These are phyloP conservation scores for Hippocampus mohnikei DNA, from an alignment of 2,113 vertebrate genomes.

Conservation along the genomic window DNA sequence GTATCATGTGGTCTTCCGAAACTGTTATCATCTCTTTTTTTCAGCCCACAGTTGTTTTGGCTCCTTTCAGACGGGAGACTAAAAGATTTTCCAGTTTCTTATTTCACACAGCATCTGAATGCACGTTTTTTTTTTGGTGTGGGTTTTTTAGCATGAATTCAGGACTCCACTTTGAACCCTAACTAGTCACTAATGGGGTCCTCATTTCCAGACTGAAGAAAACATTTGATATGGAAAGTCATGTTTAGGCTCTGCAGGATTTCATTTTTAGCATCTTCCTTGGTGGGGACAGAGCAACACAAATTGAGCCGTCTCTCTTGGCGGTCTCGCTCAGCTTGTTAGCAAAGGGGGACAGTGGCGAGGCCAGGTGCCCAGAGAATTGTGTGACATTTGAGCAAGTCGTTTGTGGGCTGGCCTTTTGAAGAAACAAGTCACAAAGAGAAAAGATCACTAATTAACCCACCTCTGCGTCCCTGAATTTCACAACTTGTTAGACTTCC, in stretches of 20 bases:
- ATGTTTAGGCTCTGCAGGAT: constrained; percentile 31
- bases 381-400: constrained; percentile 66
- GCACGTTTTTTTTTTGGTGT: constrained; percentile 5
- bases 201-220: constrained; percentile 29
- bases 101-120: background rate
- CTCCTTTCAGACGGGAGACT: constrained; percentile 4
- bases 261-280: constrained; percentile 53
- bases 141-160: constrained; percentile 2
- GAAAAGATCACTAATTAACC: constrained; percentile 66
- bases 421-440: constrained; percentile 53
- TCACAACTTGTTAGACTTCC: constrained; percentile 53
- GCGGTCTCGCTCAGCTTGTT: constrained; percentile 58
- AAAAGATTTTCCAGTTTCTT: constrained; percentile 15
- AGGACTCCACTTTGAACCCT: constrained; percentile 18
- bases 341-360: constrained; percentile 35
- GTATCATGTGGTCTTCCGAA: background rate
- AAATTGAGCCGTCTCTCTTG: constrained; percentile 60
- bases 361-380: constrained; percentile 55
- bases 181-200: constrained; percentile 34
- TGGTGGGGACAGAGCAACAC: constrained; percentile 46
- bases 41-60: constrained; percentile 6
- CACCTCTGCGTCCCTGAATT: constrained; percentile 37
- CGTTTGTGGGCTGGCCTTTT: constrained; percentile 66
- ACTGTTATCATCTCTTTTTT: constrained; percentile 8
- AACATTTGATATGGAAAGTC: constrained; percentile 27